Evolutionary conservation across 2,888 invertebrate species (phyloP).

Genomic region (Lepeophtheirus nordmannii): DNA sequence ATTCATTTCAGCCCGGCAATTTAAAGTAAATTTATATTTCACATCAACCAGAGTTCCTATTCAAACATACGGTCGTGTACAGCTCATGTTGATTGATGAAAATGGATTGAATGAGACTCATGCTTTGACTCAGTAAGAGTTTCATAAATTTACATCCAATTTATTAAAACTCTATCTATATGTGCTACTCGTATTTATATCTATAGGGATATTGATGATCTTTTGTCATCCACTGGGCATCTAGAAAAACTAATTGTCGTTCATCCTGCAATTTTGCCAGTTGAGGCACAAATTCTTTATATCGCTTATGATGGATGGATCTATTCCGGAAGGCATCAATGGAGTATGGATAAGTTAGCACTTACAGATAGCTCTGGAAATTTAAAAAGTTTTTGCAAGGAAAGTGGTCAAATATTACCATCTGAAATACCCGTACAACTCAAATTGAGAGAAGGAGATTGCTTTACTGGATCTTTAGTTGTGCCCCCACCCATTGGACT

Average conservation of each 20-base stretch:
- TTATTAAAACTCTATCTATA: background rate
- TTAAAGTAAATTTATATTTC: slow-evolving; percentile 57
- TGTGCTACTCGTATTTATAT: background rate
- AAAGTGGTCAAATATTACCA: background rate
- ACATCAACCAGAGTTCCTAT: slow-evolving; percentile 44
- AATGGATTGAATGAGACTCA: slow-evolving; percentile 67
- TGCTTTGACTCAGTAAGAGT: slow-evolving; percentile 59
- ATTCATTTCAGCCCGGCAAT: slow-evolving; percentile 57
- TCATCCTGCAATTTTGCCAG: slow-evolving; percentile 58
- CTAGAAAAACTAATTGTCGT: slow-evolving; percentile 70
- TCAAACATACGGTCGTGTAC: slow-evolving; percentile 56
- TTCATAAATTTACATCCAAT: background rate
- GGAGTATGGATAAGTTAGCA: slow-evolving; percentile 65
- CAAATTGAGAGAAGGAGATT: slow-evolving; percentile 11
- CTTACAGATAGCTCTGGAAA: slow-evolving; percentile 70
- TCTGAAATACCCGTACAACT: slow-evolving; percentile 17
- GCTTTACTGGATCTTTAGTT: background rate
- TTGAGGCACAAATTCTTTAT: slow-evolving; percentile 59
- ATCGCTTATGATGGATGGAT: slow-evolving; percentile 81
- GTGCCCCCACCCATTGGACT: background rate
- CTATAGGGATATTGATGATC: slow-evolving; percentile 60
- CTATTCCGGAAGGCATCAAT: slow-evolving; percentile 59
- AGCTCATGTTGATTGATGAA: slow-evolving; percentile 51
- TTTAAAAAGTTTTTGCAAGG: background rate
- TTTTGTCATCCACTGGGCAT: slow-evolving; percentile 52